Evolutionary conservation across 2,888 invertebrate species (phyloP).

Genomic region (Meta bourneti): DNA sequence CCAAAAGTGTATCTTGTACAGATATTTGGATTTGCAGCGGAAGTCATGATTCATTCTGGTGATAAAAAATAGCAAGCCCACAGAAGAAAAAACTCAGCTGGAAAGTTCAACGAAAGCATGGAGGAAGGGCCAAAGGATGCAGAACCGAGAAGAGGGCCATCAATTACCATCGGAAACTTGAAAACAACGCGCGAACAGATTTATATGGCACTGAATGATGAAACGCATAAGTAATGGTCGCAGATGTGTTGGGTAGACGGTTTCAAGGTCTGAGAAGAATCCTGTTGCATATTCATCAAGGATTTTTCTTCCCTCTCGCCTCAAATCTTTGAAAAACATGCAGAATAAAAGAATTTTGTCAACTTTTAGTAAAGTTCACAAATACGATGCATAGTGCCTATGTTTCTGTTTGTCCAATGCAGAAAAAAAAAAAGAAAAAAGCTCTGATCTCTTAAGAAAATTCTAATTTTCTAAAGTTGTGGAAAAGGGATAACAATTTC

Average conservation of each 20-base stretch:
- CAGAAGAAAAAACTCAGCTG: background rate
- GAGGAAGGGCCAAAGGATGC: background rate
- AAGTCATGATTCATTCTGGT: conserved; percentile 51
- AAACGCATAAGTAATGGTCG: conserved; percentile 57
- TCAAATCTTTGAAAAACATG: background rate
- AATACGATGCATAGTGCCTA: too few relatives aligned
- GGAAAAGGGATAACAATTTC: too few relatives aligned
- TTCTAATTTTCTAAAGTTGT: too few relatives aligned
- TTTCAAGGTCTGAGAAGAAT: conserved; percentile 36
- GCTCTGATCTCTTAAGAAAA: too few relatives aligned
- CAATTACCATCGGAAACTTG: conserved; percentile 54
- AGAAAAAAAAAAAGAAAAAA: too few relatives aligned
- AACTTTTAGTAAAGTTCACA: too few relatives aligned
- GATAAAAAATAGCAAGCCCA: background rate
- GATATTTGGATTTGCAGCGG: conserved; percentile 41
- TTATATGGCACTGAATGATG: conserved; percentile 54
- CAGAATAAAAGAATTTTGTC: background rate
- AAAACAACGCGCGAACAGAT: conserved; percentile 62
- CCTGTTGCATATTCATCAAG: conserved; percentile 57
- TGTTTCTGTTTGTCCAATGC: too few relatives aligned
- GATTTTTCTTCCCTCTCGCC: conserved; percentile 5
- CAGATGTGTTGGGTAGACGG: conserved; percentile 7
- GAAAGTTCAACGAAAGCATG: background rate
- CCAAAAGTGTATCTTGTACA: background rate
- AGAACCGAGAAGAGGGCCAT: conserved; percentile 19